Conservation (phyloP, 2,888 invertebrate genomes). For the Caenorhabditis sp. region DNA sequence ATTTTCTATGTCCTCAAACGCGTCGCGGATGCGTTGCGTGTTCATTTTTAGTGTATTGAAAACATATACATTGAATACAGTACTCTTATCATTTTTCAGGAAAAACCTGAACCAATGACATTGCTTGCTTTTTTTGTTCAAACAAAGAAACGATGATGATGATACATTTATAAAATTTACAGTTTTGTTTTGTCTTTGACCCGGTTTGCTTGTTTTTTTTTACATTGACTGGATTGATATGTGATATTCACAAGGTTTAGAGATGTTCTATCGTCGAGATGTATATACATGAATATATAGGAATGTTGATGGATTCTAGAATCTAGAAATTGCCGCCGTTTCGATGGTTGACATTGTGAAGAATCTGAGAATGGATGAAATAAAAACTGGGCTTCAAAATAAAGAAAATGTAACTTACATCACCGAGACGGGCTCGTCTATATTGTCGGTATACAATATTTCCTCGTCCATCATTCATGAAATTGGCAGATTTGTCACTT, state of each 20-base stretch:
- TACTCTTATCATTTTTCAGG: no score
- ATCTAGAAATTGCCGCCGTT: conserved; percentile 29
- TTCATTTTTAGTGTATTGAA: no score
- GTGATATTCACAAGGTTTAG: no score
- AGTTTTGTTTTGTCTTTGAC: not conserved
- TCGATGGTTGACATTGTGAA: conserved; percentile 33
- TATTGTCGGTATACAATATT: conserved; percentile 51
- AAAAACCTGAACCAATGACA: no score
- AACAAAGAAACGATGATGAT: no score
- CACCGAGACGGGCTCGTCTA: conserved; percentile 48
- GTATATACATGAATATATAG: not conserved
- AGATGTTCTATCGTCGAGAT: not conserved
- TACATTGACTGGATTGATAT: not conserved
- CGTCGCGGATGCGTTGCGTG: no score
- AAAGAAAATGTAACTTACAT: conserved; percentile 33
- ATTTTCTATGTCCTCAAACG: no score
- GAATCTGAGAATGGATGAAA: conserved; percentile 25
- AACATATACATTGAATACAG: no score
- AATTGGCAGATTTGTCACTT: conserved; percentile 53
- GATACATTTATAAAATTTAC: no score
- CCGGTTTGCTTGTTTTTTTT: not conserved
- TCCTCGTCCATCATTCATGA: conserved; percentile 47
- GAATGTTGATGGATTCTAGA: not conserved
- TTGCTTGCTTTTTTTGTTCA: no score
- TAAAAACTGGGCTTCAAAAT: not conserved